Base-by-base conservation (phyloP, 30 jellyfish, hydroid and myxozoan species). In the Mastigias papua region DNA sequence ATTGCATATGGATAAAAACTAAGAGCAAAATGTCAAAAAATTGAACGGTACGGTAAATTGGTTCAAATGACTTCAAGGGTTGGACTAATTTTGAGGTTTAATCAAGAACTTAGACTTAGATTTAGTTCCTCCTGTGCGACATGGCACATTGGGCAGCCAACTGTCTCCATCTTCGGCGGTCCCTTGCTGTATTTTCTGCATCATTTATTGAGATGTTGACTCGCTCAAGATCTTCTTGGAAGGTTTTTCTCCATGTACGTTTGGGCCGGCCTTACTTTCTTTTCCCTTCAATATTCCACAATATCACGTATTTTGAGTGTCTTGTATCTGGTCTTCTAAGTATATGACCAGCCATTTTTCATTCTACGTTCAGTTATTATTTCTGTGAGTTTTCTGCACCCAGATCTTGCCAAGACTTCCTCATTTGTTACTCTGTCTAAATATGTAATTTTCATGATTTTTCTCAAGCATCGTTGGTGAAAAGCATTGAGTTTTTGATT, bases 21-120 rank as follows among this genome's bases (percentile, higher is more conserved):
- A n/a, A n/a, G n/a, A n/a, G n/a, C n/a, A n/a, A n/a, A n/a, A n/a
- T n/a, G n/a, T n/a, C n/a, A n/a, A n/a, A n/a, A n/a, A n/a, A n/a
- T n/a, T n/a, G n/a, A n/a, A n/a, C n/a, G n/a, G n/a, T n/a, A n/a
- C n/a, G n/a, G n/a, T n/a, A n/a, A n/a, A n/a, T n/a, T n/a, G n/a
- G n/a, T n/a, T n/a, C n/a, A n/a, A n/a, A n/a, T n/a, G n/a, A n/a
- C n/a, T n/a, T n/a, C n/a, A n/a, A n/a, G n/a, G n/a, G n/a, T n/a
- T n/a, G n/a, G n/a, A n/a, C n/a, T n/a, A n/a, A n/a, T n/a, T n/a
- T n/a, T n/a, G n/a, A n/a, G n/a, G n/a, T n/a, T n/a, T n/a, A n/a
- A n/a, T n/a, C n/a, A n/a, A n/a, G n/a, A n/a, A 60, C 72, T 19
- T 60, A 27, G n/a, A 29, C 81, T 69, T 69, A 69, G 81, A 69